phyloP scores from a whole-genome alignment of 2,113 vertebrate species.

The Himantopus leucocephalus region DNA sequence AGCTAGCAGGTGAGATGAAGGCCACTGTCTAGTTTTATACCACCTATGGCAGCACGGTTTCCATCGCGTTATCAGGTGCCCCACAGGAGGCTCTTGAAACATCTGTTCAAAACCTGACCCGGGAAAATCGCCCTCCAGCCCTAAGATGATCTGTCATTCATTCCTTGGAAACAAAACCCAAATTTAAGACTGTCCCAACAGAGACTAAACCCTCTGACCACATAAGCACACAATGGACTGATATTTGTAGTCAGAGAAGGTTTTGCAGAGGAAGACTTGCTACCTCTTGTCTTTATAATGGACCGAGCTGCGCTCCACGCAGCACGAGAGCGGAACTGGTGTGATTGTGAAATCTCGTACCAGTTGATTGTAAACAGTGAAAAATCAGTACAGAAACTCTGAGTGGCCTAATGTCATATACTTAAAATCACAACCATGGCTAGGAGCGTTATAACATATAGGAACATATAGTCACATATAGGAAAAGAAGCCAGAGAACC shows the following conservation, averaged over 20 bases:
- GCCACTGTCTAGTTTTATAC: accelerated
- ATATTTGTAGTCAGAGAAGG: no score
- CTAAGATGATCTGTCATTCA: no score
- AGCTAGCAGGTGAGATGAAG: background rate
- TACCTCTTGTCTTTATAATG: background rate
- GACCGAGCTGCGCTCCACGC: accelerated
- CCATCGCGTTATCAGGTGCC: accelerated
- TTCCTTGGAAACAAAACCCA: background rate
- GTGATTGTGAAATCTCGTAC: background rate
- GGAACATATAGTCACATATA: background rate
- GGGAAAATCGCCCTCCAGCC: background rate
- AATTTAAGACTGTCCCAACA: background rate
- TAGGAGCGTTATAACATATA: background rate
- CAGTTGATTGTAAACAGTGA: background rate
- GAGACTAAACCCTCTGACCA: background rate
- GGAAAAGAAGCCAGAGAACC: background rate
- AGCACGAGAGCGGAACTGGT: accelerated
- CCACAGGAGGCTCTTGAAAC: background rate
- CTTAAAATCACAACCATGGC: background rate
- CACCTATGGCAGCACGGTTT: background rate
- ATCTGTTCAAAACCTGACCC: background rate
- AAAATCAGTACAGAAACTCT: background rate
- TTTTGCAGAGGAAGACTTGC: background rate
- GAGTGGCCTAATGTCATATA: background rate
- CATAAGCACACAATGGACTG: accelerated